Percentiles rank a stretch among this genome's conserved stretches.
phyloP scores from a whole-genome alignment of 1,140 invertebrate species.

The Drosophila ambigua region DNA sequence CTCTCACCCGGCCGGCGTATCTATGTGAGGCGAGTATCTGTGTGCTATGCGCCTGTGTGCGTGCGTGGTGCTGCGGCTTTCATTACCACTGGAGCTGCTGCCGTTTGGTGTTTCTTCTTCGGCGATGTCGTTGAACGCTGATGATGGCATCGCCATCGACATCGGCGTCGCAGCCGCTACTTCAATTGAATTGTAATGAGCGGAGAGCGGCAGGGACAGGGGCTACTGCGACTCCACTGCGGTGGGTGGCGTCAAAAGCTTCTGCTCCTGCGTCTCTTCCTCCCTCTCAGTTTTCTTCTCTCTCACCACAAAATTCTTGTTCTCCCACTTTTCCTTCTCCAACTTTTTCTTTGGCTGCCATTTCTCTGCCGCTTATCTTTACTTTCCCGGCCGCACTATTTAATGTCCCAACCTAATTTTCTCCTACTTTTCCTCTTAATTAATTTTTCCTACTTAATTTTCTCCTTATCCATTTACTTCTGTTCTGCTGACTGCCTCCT shows the following conservation, averaged over 20 bases:
- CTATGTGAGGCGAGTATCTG: constrained; percentile 69
- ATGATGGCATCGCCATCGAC: constrained; percentile 8
- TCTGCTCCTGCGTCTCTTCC: constrained; percentile 1
- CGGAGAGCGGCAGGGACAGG: constrained; percentile 39
- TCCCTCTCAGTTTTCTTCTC: not conserved
- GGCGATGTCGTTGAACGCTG: constrained; percentile 57
- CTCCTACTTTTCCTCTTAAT: no score
- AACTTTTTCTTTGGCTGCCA: no score
- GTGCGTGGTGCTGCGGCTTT: constrained; percentile 51
- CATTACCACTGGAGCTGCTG: constrained; percentile 73
- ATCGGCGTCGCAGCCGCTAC: constrained; percentile 59
- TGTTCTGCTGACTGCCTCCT: no score
- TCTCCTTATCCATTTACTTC: no score
- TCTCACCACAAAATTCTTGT: no score
- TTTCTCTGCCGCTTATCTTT: no score
- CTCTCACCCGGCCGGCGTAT: constrained; percentile 35
- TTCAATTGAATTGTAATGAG: constrained; percentile 81
- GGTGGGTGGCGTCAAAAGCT: not conserved
- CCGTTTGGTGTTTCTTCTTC: constrained; percentile 73
- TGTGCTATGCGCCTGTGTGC: constrained; percentile 40
- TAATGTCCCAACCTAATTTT: no score
- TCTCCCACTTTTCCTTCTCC: no score
- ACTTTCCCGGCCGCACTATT: no score
- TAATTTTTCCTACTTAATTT: no score
- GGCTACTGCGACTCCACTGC: not conserved